Percentiles rank a stretch among this genome's conserved stretches.
phyloP scores from a whole-genome alignment of 2,113 vertebrate species.

The Serilophus lunatus region DNA sequence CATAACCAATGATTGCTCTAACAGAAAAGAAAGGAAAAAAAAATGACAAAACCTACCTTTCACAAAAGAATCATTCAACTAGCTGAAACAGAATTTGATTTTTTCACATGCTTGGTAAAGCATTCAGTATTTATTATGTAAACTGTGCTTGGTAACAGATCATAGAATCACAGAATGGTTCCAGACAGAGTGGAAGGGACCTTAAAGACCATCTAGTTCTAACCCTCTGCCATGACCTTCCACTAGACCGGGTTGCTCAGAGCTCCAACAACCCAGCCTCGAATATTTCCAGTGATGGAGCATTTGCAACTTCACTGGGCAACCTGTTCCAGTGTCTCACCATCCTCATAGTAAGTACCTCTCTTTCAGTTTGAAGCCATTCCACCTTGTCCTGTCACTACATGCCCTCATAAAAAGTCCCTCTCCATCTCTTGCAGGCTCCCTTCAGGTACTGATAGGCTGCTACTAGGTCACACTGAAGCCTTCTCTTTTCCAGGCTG shows the following conservation, averaged over 20 bases:
- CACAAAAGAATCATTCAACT: not conserved
- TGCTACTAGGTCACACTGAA: not conserved
- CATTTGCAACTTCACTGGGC: not conserved
- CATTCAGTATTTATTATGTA: not conserved
- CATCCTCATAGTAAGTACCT: not conserved
- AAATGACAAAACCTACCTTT: not conserved
- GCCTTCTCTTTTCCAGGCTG: not conserved
- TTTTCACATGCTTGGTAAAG: not conserved
- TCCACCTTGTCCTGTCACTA: not conserved
- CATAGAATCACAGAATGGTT: not conserved
- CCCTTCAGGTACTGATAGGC: not conserved
- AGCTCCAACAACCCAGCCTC: not conserved
- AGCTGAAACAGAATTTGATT: not conserved
- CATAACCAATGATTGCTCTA: not conserved
- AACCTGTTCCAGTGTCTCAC: not conserved
- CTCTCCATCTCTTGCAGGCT: not conserved
- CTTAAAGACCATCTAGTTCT: not conserved
- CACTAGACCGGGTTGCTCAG: not conserved
- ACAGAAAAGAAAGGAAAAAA: not conserved
- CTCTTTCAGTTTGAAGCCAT: not conserved
- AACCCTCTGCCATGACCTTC: not conserved
- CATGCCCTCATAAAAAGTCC: not conserved
- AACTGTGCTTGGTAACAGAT: not conserved
- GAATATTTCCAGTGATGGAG: not conserved
- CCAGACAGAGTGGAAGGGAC: not conserved